A percentile compares a stretch with the other conserved stretches of the same genome.
These are phyloP conservation scores for Rhingia campestris DNA, from an alignment of 2,888 invertebrate species.

Conservation along the genomic window DNA sequence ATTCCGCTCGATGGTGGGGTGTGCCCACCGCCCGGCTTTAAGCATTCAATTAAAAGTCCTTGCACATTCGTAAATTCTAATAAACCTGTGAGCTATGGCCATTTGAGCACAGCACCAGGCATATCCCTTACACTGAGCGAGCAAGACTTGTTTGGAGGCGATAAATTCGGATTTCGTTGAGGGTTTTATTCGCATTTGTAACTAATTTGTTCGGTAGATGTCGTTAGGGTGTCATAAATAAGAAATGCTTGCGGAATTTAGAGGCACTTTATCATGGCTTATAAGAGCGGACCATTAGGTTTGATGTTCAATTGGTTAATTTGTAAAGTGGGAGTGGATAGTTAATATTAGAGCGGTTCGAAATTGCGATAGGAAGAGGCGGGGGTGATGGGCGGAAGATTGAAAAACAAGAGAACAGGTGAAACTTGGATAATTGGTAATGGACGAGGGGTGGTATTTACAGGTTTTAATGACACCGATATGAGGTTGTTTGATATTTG, in stretches of 20 bases:
- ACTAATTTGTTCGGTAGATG: conserved; percentile 70
- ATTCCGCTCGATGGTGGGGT: not conserved
- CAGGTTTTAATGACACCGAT: no score
- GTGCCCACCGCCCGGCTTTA: conserved; percentile 12
- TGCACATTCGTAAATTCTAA: conserved; percentile 71
- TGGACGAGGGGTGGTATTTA: no score
- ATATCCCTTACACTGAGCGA: conserved; percentile 5
- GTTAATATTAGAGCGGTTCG: not conserved
- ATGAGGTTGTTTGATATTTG: no score
- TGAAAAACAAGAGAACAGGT: no score
- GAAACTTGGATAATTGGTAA: no score
- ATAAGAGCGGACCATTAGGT: conserved; percentile 29
- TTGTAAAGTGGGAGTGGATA: conserved; percentile 12
- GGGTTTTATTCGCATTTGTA: conserved; percentile 67
- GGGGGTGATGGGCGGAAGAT: no score
- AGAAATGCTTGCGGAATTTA: conserved; percentile 64
- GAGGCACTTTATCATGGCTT: conserved; percentile 56
- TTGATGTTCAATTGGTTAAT: conserved; percentile 66
- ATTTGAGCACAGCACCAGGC: conserved; percentile 6
- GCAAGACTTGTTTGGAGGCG: conserved; percentile 46
- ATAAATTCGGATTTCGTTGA: conserved; percentile 69
- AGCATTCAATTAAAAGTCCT: conserved; percentile 71
- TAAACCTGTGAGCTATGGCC: conserved; percentile 72
- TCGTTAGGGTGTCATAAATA: conserved; percentile 67
- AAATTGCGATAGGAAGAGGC: not conserved